Base-by-base conservation (phyloP, 2,888 invertebrate species). In the Cantharis rufa region DNA sequence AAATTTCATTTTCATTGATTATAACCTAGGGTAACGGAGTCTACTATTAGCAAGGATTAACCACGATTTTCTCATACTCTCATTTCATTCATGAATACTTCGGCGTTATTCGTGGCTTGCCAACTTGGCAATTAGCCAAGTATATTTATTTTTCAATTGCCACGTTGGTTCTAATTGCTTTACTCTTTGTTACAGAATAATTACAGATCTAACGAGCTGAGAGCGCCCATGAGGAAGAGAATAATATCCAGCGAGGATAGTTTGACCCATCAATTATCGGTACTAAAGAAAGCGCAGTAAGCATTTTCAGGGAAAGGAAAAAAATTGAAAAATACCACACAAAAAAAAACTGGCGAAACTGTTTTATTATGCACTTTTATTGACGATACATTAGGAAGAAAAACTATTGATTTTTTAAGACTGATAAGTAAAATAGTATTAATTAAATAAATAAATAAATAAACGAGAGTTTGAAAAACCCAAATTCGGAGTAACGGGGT, bases 271-370 rank as follows among this genome's bases (percentile, higher is more conserved):
- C 92, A 93, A 86, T 89, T 93, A 72, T 90, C 91, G 81, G 91
- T 92, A 72, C 89, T 93, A 73, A 93, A 93, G 87, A 92, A 92
- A 85, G 87, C 89, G 70, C 91, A 92, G 85, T 92, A 92, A 91
- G 86, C 68, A 21, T 15, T 27, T 69, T 70, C 24, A 75, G 68
- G 10, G 11, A 64, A 68, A 2, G 10, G n/a, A 66, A 24, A 21
- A 21, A 21, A 21, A 66, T 13, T 7, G 21, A 73, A 48, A 48
- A 71, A 18, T 61, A 11, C 24, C 9, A 24, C 64, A 18, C 69
- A 76, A 32, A 69, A 69, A 28, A 69, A 69, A 66, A 71, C 62
- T 27, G 21, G 32, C 18, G 63, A 48, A 27, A 62, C 18, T 62
- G 21, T 62, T 72, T 15, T 24, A 24, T 15, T 32, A 16, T 64